A percentile compares a stretch with the other conserved stretches of the same genome.
Evolutionary conservation across 2,888 invertebrate species (phyloP).

Genomic region (Spisula solida): DNA sequence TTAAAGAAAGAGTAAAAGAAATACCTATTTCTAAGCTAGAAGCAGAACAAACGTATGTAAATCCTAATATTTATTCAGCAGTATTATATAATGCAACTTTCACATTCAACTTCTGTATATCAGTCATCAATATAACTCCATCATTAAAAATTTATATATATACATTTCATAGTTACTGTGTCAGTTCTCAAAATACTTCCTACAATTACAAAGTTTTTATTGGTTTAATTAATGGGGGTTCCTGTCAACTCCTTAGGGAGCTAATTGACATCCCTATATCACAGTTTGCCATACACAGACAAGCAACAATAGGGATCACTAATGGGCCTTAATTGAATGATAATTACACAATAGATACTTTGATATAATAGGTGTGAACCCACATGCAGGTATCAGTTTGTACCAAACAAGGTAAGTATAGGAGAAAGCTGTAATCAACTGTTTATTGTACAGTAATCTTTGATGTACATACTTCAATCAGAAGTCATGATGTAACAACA

Average conservation of each 20-base stretch:
- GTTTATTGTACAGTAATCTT: conserved; percentile 24
- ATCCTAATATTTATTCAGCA: neutral
- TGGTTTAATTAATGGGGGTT: conserved; percentile 23
- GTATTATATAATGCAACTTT: neutral
- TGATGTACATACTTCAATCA: conserved; percentile 41
- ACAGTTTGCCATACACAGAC: conserved; percentile 30
- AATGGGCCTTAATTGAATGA: conserved; percentile 37
- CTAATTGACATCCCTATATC: conserved; percentile 27
- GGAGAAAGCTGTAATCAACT: conserved; percentile 23
- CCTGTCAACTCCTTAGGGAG: conserved; percentile 32
- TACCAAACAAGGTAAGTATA: neutral
- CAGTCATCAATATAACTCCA: neutral
- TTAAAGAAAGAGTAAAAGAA: no score
- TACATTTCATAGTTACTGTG: neutral
- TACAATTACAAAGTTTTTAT: neutral
- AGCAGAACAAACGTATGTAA: no score
- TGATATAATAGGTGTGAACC: conserved; percentile 34
- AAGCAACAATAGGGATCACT: conserved; percentile 26
- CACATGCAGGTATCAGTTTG: neutral
- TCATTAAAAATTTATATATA: neutral
- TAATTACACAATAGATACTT: conserved; percentile 16
- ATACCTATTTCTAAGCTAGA: no score
- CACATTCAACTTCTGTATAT: neutral
- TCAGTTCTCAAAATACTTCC: conserved; percentile 21
- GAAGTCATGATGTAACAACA: neutral